Base-by-base conservation (phyloP, 2,888 invertebrate species). In the Adelphocoris suturalis region DNA sequence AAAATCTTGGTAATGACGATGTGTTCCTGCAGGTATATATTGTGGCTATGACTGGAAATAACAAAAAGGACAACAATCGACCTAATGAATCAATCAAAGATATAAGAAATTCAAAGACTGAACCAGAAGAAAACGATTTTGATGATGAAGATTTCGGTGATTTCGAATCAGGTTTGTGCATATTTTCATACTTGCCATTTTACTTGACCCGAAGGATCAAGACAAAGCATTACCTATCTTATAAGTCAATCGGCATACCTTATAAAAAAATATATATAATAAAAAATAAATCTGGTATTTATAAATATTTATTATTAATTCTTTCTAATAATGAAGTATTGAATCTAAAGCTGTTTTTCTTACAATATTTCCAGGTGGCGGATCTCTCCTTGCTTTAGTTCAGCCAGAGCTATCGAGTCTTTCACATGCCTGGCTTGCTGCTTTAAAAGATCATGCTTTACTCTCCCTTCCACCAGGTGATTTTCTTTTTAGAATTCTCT, bases 371-470 rank as follows among this genome's bases (percentile, higher is more conserved):
- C 7, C 46, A 78, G 78, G 48, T 91, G 97, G 96, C 0, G 97
- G 97, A 93, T 97, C 97, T 93, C 94, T 99, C 78, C 93, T 99
- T 91, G 97, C 96, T 90, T 94, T 99, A 90, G 99, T 99, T 0
- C 97, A 98, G 93, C 99, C 99, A 0, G 99, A 99, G 94, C 94
- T 99, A 92, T 95, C 96, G 91, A 97, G 97, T 93, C 95, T 99
- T 90, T 98, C 99, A 14, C 97, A 97, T 92, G 97, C 99, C 93
- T 99, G 99, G 99, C 94, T 99, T 90, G 97, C 98, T 0, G 99
- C 99, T 0, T 94, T 99, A 92, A 96, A 97, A 93, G 99, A 99
- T 94, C 98, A 99, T 92, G 99, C 99, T 0, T 94, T 99, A 78
- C 94, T 99, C 76, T 97, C 98, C 90, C 94, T 99, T 91, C 99